These are phyloP conservation scores for Acanthopleura granulata DNA, from an alignment of 2,888 invertebrate species.

Conservation along the genomic window DNA sequence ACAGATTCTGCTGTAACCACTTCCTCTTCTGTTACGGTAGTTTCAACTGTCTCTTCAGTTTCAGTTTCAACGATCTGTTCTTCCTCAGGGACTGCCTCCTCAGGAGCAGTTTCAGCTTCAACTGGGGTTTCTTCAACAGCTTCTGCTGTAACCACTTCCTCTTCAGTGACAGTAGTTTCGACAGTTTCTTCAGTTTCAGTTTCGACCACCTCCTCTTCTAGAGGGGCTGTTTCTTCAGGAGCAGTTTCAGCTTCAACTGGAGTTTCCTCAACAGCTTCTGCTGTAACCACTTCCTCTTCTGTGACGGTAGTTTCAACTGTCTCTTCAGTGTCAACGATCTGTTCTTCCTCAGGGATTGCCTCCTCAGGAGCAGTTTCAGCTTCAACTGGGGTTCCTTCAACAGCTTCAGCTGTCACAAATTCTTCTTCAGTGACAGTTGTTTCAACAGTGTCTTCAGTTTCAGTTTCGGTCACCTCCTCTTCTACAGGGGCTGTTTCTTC, in stretches of 20 bases:
- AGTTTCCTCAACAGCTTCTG: slow-evolving; percentile 26
- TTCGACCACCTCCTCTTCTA: too few relatives aligned
- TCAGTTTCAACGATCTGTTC: too few relatives aligned
- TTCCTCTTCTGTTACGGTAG: too few relatives aligned
- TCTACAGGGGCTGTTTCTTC: too few relatives aligned
- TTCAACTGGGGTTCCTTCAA: slow-evolving; percentile 50
- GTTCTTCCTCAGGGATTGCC: slow-evolving; percentile 42
- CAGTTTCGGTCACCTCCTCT: slow-evolving; percentile 17
- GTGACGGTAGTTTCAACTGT: slow-evolving; percentile 36
- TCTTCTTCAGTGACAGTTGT: slow-evolving; percentile 29
- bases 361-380: slow-evolving; percentile 48
- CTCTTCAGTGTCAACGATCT: slow-evolving; percentile 26
- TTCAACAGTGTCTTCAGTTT: slow-evolving; percentile 41
- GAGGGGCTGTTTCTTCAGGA: too few relatives aligned
- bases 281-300: slow-evolving; percentile 30
- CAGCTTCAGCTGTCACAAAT: slow-evolving; percentile 43
- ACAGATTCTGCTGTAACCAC: too few relatives aligned
- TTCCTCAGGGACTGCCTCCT: too few relatives aligned
- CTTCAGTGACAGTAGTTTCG: slow-evolving; percentile 35
- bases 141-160: slow-evolving; percentile 44
- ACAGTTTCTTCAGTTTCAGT: too few relatives aligned
- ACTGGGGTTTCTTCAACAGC: slow-evolving; percentile 37
- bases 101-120: too few relatives aligned
- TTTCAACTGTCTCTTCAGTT: too few relatives aligned
- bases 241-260: neutral